Evolutionary conservation across 2,113 vertebrate species (phyloP).

Genomic region (Lontra canadensis): DNA sequence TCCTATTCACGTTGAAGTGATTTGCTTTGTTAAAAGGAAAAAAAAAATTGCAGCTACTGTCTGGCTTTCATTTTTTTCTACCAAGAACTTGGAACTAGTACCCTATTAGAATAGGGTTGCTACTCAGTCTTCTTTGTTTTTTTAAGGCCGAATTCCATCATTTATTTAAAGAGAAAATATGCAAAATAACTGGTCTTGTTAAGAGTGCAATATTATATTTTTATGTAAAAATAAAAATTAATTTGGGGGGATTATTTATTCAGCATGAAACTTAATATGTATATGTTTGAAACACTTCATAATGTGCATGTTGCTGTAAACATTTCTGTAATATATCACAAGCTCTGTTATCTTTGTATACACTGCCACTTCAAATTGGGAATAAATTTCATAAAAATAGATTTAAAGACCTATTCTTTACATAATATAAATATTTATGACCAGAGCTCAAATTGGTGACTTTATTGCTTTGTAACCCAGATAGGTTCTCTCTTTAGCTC

Average conservation of each 20-base stretch:
- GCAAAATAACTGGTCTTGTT: slow-evolving; percentile 83
- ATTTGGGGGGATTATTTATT: slow-evolving; percentile 85
- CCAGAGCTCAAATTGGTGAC: neutral
- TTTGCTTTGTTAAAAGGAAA: slow-evolving; percentile 73
- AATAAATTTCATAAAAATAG: slow-evolving; percentile 82
- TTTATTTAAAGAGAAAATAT: slow-evolving; percentile 81
- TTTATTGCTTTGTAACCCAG: neutral
- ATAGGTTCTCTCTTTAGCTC: neutral
- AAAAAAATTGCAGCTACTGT: slow-evolving; percentile 52
- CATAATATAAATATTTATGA: neutral
- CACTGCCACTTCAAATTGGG: slow-evolving; percentile 76
- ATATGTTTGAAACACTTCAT: slow-evolving; percentile 74
- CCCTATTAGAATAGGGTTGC: slow-evolving; percentile 71
- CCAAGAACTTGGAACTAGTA: slow-evolving; percentile 68
- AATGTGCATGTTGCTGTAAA: slow-evolving; percentile 79
- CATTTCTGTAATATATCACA: slow-evolving; percentile 77
- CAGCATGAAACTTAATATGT: slow-evolving; percentile 79
- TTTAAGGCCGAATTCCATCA: slow-evolving; percentile 78
- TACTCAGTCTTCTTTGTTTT: slow-evolving; percentile 80
- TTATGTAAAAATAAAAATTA: slow-evolving; percentile 83
- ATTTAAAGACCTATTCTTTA: neutral
- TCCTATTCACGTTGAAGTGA: slow-evolving; percentile 78
- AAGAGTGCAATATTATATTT: slow-evolving; percentile 89
- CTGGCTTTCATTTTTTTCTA: slow-evolving; percentile 68
- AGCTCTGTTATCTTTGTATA: slow-evolving; percentile 78